Evolutionary conservation across 2,113 vertebrate genomes (phyloP).

Genomic region (Potamarius usumacintae): DNA sequence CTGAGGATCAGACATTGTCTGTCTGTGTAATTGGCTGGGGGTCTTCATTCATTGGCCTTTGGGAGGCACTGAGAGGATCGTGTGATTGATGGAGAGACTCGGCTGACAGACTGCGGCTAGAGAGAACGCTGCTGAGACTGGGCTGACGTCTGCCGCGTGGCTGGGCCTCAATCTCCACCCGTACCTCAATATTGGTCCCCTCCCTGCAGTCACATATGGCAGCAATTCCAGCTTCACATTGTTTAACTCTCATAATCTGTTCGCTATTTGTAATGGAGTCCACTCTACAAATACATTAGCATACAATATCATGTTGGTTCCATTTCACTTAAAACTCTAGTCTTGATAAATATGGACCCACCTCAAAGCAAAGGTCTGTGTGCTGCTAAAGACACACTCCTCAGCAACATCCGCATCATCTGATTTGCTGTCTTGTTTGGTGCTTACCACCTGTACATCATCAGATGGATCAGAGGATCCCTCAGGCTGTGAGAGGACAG

Average conservation of each 20-base stretch:
- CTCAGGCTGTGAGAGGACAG: slow-evolving; percentile 37
- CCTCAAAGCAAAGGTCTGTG: slow-evolving; percentile 67
- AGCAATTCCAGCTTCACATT: slow-evolving; percentile 4
- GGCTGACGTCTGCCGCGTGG: slow-evolving; percentile 69
- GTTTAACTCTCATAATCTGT: neutral
- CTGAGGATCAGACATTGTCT: slow-evolving; percentile 64
- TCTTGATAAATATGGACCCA: slow-evolving; percentile 48
- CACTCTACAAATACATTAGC: neutral
- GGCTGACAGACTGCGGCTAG: slow-evolving; percentile 76
- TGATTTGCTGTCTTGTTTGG: slow-evolving; percentile 64
- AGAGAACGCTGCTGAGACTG: slow-evolving; percentile 78
- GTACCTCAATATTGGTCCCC: slow-evolving; percentile 79
- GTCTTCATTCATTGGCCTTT: slow-evolving; percentile 55
- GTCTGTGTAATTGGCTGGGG: slow-evolving; percentile 62
- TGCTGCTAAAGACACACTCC: slow-evolving; percentile 61
- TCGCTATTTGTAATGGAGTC: neutral
- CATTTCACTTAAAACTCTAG: no score
- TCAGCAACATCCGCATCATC: slow-evolving; percentile 64
- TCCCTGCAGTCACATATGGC: slow-evolving; percentile 65
- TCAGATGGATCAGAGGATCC: slow-evolving; percentile 56
- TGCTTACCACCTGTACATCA: slow-evolving; percentile 58
- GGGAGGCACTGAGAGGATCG: slow-evolving; percentile 71
- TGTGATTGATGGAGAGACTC: slow-evolving; percentile 76
- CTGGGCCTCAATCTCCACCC: slow-evolving; percentile 78
- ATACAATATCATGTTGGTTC: neutral